phyloP scores from a whole-genome alignment of 2,797 vertebrate genomes.

The Moxostoma hubbsi region DNA sequence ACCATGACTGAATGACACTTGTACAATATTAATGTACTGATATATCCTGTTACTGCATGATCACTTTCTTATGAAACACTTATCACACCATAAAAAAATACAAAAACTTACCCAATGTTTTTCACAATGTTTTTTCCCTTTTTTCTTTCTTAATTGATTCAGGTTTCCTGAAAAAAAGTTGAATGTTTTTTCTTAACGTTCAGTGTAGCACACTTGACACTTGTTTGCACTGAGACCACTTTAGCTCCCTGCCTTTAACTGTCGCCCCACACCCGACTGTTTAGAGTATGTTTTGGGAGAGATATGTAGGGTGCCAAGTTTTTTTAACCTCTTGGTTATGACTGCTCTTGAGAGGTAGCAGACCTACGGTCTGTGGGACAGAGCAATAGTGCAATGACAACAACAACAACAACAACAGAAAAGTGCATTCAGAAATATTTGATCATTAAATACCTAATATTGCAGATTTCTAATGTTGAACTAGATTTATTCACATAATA shows the following conservation, averaged over 20 bases:
- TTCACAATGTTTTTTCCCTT: background rate
- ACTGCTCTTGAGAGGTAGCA: slow-evolving; percentile 40
- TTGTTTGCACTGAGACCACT: slow-evolving; percentile 20
- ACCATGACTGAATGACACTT: background rate
- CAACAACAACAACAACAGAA: background rate
- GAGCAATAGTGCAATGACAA: background rate
- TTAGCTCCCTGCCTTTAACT: slow-evolving; percentile 34
- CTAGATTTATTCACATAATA: background rate
- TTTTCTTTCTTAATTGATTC: background rate
- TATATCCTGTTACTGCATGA: too few species aligned
- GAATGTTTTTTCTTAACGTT: background rate
- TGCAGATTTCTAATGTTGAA: background rate
- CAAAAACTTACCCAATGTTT: background rate
- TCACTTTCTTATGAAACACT: background rate
- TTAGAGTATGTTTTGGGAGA: slow-evolving; percentile 34
- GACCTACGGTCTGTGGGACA: background rate
- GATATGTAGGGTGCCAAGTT: too few species aligned
- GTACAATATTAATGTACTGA: background rate
- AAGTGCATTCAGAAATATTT: background rate
- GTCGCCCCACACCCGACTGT: slow-evolving; percentile 32
- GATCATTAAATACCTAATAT: background rate
- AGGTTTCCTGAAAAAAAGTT: slow-evolving; percentile 11
- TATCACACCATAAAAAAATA: background rate
- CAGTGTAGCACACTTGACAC: slow-evolving; percentile 16
- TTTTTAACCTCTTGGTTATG: slow-evolving; percentile 41